Base-by-base conservation (phyloP, 2,113 vertebrate genomes). In the Ictalurus furcatus region DNA sequence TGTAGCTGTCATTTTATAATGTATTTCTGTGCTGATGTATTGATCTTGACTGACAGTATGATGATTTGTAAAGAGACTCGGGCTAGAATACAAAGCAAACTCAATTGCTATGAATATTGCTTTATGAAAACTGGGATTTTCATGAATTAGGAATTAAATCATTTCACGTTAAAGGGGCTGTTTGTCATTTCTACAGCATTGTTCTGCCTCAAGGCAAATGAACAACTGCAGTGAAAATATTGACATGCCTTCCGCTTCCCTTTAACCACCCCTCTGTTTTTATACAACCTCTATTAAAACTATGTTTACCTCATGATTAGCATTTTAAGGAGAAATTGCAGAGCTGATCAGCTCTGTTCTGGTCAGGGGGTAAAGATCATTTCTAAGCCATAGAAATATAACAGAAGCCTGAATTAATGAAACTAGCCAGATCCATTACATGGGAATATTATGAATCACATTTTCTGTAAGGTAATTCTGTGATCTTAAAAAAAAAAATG, bases 41-140 rank as follows among this genome's bases (percentile, higher is more conserved):
- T 87, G 25, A 87, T 63, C 28, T 30, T 76, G 74, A 87, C 79
- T 61, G 74, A 78, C 73, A 78, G 13, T 44, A 67, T n/a, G 54
- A 76, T 73, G 34, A 86, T 87, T 78, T 76, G 40, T 48, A 12
- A 48, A 74, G 85, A 58, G 69, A 58, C 56, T 5, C 17, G 0
- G 58, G 30, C 17, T 71, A 58, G 17, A 44, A 44, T 44, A 67
- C 30, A 74, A 58, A 86, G 17, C 40, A 65, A 63, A 34, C 59
- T 37, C 23, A 63, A 34, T 65, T 28, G 19, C 63, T 69, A 0
- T 65, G 25, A 54, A 54, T 34, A 34, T 28, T 12, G 11, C 21
- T 11, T 40, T 58, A 40, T 25, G 2, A 84, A 61, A 84, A 84
- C 16, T 25, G 17, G 6, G 1, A 58, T 34, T 30, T 17, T 81